Conservation (phyloP, 2,797 vertebrate species). For the Etheostoma perlongum region DNA sequence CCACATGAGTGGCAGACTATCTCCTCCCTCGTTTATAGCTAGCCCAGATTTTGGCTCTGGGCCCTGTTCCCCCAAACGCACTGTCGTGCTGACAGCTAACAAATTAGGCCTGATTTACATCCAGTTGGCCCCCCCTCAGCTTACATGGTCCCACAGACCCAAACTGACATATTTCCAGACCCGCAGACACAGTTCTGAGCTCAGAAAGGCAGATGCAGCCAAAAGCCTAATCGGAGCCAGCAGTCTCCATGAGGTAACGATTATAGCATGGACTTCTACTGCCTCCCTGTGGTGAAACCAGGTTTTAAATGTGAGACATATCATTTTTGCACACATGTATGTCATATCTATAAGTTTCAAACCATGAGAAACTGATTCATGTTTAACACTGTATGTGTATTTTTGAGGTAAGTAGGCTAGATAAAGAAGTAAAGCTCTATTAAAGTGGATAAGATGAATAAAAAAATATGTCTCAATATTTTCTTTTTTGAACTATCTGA, state of each 20-base stretch:
- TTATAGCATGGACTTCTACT: conserved; percentile 70
- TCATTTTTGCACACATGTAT: background rate
- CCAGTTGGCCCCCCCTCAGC: conserved; percentile 79
- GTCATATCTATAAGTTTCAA: background rate
- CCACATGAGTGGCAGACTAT: conserved; percentile 81
- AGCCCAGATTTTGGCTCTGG: conserved; percentile 78
- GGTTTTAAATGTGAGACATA: conserved; percentile 3
- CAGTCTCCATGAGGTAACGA: conserved; percentile 58
- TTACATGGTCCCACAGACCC: conserved; percentile 82
- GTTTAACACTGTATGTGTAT: background rate
- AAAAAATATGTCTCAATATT: background rate
- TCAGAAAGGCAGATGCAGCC: conserved; percentile 69
- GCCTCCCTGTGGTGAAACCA: conserved; percentile 83
- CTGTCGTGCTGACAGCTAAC: conserved; percentile 88
- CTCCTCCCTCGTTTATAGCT: conserved; percentile 77
- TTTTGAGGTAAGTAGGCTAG: background rate
- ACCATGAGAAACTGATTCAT: background rate
- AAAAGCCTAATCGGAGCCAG: conserved; percentile 73
- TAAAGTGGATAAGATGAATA: conserved; percentile 16
- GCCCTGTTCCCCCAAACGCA: conserved; percentile 81
- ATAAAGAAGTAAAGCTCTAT: conserved; percentile 2
- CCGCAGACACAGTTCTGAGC: conserved; percentile 76
- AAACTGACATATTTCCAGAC: conserved; percentile 80
- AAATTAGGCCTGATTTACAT: conserved; percentile 88
- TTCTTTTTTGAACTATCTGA: conserved; percentile 24